A percentile compares a stretch with the other conserved stretches of the same genome.
These are phyloP conservation scores for Callyntrura sp. DNA, from an alignment of 2,888 invertebrate species.

Conservation along the genomic window DNA sequence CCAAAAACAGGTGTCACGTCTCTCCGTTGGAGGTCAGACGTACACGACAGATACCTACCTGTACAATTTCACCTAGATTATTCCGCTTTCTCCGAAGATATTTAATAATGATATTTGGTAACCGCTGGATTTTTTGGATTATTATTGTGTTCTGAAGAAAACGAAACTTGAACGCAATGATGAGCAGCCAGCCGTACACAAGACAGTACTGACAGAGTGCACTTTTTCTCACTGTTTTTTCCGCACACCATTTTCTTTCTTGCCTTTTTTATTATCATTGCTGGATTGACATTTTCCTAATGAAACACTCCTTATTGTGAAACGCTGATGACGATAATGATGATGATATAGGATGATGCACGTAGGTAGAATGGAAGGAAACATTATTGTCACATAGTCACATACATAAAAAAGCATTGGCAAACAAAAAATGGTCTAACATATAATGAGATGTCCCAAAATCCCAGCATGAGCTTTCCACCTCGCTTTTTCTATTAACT, in stretches of 20 bases:
- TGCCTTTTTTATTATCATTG: slow-evolving; percentile 30
- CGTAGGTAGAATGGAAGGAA: slow-evolving; percentile 12
- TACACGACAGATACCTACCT: slow-evolving; percentile 13
- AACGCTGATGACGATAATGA: slow-evolving; percentile 1
- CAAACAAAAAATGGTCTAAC: slow-evolving; percentile 20
- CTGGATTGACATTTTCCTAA: slow-evolving; percentile 73
- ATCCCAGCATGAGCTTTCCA: slow-evolving; percentile 69
- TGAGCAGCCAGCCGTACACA: not conserved
- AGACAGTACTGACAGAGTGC: not conserved
- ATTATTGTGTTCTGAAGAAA: not conserved
- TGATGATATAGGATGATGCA: not conserved
- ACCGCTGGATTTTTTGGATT: not conserved
- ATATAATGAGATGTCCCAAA: slow-evolving; percentile 68
- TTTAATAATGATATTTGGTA: slow-evolving; percentile 19
- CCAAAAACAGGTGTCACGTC: slow-evolving; percentile 52
- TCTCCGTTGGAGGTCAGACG: slow-evolving; percentile 27
- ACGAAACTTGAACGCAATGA: not conserved
- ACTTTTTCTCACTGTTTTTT: slow-evolving; percentile 31
- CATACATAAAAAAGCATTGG: not conserved
- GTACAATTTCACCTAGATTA: not conserved
- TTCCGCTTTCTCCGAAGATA: not conserved
- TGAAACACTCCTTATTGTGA: slow-evolving; percentile 57
- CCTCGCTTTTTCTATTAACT: not conserved
- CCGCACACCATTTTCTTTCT: not conserved
- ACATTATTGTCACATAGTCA: slow-evolving; percentile 29